Base-by-base conservation (phyloP, 2,888 invertebrate genomes). In the Cryptosula pallasiana region DNA sequence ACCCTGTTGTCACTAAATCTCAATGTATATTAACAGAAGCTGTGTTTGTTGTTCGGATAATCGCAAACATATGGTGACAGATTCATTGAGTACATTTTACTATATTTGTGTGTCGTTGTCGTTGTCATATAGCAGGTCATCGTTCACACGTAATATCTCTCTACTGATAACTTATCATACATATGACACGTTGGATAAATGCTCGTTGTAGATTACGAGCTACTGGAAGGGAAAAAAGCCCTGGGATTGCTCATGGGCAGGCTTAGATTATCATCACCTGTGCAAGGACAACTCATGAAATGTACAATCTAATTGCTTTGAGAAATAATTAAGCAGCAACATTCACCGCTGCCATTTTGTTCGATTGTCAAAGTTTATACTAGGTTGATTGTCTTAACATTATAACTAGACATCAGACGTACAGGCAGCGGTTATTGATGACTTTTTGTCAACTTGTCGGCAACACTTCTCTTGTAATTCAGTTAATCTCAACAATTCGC, bases 281-380 rank as follows among this genome's bases (percentile, higher is more conserved):
- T 9, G 3, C 20, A 9, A 55, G 63, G 63, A 63, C 32, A 63
- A 63, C 63, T 63, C 63, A 63, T 63, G 63, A 63, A 63, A 34
- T 63, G 63, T 63, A 34, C 63, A 32, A 63, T 29, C 63, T 63
- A 63, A 63, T 63, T 63, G 27, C 63, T 63, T 63, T 9, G 32
- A 63, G 63, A 63, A 55, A 63, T 63, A 63, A 63, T 63, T 63
- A 63, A 63, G 25, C 5, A 5, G 20, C 13, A 63, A 63, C 32
- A 63, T 63, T 63, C 63, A 63, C 27, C 29, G 9, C 63, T 63
- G 29, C 13, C 9, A 63, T 23, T 23, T 57, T 57, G 57, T 57
- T n/a, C 63, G 20, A 32, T 63, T 63, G 63, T 63, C 63, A 63
- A 63, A 32, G 27, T 20, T 9, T 63, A 27, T 16, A 32, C 63